phyloP scores from a whole-genome alignment of 2,888 invertebrate species.

The Tholera decimalis region DNA sequence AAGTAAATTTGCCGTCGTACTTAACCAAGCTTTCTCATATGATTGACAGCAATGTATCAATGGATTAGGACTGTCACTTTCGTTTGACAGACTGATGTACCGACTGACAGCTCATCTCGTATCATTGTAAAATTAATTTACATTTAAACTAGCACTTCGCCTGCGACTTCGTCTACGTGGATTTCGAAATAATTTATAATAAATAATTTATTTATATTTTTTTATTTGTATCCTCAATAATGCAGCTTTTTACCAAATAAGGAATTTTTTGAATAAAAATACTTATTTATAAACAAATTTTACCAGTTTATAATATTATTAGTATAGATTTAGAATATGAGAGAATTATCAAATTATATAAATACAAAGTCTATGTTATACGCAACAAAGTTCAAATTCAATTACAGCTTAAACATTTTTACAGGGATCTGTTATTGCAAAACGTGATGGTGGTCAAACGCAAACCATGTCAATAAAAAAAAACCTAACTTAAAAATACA shows the following conservation, averaged over 20 bases:
- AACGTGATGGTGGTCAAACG: too few relatives aligned
- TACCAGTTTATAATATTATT: too few relatives aligned
- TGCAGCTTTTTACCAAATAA: too few relatives aligned
- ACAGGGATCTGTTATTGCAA: too few relatives aligned
- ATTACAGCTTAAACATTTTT: neutral
- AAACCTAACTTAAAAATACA: neutral
- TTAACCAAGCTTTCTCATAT: slow-evolving; percentile 68
- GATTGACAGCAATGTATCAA: slow-evolving; percentile 70
- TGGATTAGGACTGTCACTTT: slow-evolving; percentile 68
- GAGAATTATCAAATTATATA: too few relatives aligned
- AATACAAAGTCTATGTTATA: neutral
- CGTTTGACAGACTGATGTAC: slow-evolving; percentile 65
- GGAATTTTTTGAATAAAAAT: too few relatives aligned
- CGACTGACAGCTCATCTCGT: slow-evolving; percentile 60
- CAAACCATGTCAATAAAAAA: neutral
- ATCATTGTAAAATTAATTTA: slow-evolving; percentile 55
- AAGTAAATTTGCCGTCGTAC: slow-evolving; percentile 73
- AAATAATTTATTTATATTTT: too few relatives aligned
- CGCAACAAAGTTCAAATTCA: neutral
- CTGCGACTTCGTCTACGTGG: too few relatives aligned
- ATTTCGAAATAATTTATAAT: too few relatives aligned
- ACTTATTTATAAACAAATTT: too few relatives aligned
- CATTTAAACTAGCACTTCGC: too few relatives aligned
- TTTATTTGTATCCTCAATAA: too few relatives aligned
- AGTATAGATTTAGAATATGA: neutral